phyloP scores from a whole-genome alignment of 1,140 invertebrate genomes.

The Megalopta genalis region DNA sequence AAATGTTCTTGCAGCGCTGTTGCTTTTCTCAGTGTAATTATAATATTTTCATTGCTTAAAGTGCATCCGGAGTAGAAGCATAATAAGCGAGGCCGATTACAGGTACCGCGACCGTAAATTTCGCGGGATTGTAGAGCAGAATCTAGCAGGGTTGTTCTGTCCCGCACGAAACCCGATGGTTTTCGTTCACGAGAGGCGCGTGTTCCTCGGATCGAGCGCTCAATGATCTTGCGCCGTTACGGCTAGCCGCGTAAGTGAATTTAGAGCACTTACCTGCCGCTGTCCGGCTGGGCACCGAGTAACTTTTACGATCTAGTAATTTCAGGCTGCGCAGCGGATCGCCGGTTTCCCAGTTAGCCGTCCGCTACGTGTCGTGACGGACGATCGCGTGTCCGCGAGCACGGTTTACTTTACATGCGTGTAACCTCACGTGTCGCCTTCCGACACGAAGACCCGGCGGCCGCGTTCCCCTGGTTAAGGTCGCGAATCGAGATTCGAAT shows the following conservation, averaged over 20 bases:
- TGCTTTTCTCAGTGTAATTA: no score
- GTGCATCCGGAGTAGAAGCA: no score
- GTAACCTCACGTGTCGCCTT: conserved; percentile 30
- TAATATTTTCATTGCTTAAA: no score
- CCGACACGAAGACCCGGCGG: background rate
- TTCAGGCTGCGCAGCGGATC: conserved; percentile 13
- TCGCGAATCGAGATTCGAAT: background rate
- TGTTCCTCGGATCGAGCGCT: background rate
- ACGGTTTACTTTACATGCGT: conserved; percentile 21
- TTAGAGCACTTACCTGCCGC: background rate
- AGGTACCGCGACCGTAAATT: no score
- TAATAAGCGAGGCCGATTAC: no score
- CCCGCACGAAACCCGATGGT: background rate
- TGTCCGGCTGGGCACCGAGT: background rate
- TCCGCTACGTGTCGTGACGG: conserved; percentile 31
- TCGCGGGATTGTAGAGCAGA: no score
- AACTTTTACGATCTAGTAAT: conserved; percentile 46
- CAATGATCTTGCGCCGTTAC: conserved; percentile 5
- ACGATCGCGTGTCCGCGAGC: conserved; percentile 35
- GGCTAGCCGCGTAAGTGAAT: conserved; percentile 12
- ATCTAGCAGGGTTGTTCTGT: no score
- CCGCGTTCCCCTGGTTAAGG: background rate
- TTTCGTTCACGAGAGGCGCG: conserved; percentile 1
- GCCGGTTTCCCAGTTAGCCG: conserved; percentile 33
- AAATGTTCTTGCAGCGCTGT: no score